A percentile compares a stretch with the other conserved stretches of the same genome.
Conservation (phyloP, 2,797 vertebrate species). For the Siniperca obscura region DNA sequence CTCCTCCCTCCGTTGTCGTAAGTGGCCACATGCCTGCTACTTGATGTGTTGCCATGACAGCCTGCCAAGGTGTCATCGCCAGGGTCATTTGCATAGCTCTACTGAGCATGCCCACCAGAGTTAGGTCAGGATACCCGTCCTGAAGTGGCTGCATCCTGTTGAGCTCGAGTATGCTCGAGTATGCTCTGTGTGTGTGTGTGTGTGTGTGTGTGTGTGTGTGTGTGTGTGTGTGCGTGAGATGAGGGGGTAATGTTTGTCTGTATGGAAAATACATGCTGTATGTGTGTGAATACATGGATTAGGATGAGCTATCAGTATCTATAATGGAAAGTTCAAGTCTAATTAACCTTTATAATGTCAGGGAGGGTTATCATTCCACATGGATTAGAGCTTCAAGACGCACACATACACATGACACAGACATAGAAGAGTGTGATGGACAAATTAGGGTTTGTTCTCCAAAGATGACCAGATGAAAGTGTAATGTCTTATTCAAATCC, state of each 20-base stretch:
- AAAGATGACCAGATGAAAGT: constrained; percentile 56
- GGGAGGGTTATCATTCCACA: constrained; percentile 52
- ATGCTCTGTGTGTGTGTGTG: constrained; percentile 13
- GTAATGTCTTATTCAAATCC: constrained; percentile 28
- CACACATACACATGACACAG: constrained; percentile 24
- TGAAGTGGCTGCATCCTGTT: constrained; percentile 53
- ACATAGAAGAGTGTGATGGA: constrained; percentile 13
- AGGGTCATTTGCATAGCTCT: constrained; percentile 46
- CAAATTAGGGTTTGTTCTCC: constrained; percentile 30
- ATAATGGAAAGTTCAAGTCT: constrained; percentile 62
- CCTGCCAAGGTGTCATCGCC: constrained; percentile 66
- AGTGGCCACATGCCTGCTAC: constrained; percentile 55
- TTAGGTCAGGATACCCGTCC: constrained; percentile 63
- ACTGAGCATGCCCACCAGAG: constrained; percentile 68
- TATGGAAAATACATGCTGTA: constrained; percentile 15
- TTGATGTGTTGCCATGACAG: constrained; percentile 76
- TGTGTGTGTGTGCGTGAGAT: constrained; percentile 8
- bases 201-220: constrained; percentile 15
- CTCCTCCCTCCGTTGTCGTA: constrained; percentile 9
- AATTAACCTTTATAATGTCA: constrained; percentile 77
- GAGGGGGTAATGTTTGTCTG: constrained; percentile 6
- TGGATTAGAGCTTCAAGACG: constrained; percentile 52
- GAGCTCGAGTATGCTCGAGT: constrained; percentile 26
- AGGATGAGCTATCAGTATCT: constrained; percentile 60
- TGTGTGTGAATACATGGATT: constrained; percentile 45